phyloP scores from a whole-genome alignment of 1,140 invertebrate genomes.

The Formica exsecta region DNA sequence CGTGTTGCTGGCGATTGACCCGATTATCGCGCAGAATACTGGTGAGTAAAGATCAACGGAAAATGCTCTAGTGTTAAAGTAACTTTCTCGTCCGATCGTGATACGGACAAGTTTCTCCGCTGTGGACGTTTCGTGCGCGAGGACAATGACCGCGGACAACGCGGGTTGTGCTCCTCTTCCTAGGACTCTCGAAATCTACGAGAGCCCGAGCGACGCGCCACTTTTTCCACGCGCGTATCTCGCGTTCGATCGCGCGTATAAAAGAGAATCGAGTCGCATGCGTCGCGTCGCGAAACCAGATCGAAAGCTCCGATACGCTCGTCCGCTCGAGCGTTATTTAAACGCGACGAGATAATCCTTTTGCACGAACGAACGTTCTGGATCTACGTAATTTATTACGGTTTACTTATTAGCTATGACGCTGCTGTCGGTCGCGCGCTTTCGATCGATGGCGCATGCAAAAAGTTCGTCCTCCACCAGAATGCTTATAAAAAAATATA shows the following conservation, averaged over 20 bases:
- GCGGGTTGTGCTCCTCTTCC: conserved; percentile 1
- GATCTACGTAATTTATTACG: conserved; percentile 57
- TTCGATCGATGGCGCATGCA: conserved; percentile 10
- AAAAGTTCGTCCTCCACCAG: background rate
- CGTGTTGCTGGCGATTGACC: conserved; percentile 86
- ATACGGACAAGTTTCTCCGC: background rate
- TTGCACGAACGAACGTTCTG: conserved; percentile 44
- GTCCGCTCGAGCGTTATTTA: conserved; percentile 47
- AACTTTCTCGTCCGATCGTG: background rate
- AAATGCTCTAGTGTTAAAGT: conserved; percentile 53
- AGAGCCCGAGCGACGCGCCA: conserved; percentile 12
- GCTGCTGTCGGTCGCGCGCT: conserved; percentile 11
- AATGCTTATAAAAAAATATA: conserved; percentile 12
- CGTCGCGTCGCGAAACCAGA: conserved; percentile 42
- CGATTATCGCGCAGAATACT: conserved; percentile 85
- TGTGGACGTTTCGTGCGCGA: conserved; percentile 26
- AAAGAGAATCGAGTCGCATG: conserved; percentile 62
- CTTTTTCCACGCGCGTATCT: conserved; percentile 41
- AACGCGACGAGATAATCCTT: conserved; percentile 57
- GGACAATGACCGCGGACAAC: conserved; percentile 22
- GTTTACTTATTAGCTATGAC: conserved; percentile 58
- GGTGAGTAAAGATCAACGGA: conserved; percentile 83
- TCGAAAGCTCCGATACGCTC: conserved; percentile 54
- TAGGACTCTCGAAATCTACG: conserved; percentile 46
- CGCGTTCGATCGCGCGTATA: conserved; percentile 51